Conservation (phyloP, 2,113 vertebrate species). For the Stegastes partitus region DNA sequence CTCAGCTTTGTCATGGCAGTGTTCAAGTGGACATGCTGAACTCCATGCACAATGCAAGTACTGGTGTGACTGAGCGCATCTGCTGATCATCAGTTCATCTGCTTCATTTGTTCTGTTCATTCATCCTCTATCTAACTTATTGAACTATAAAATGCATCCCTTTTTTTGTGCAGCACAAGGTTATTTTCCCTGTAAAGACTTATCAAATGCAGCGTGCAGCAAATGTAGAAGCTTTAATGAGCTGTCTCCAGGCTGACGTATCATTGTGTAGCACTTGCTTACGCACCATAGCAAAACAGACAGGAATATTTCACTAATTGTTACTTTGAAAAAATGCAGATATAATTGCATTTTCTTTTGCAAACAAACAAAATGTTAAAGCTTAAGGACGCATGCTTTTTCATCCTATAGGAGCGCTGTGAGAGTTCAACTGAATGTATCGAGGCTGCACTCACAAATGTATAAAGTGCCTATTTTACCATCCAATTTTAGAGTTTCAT, state of each 20-base stretch:
- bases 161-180: no score
- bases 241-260: slow-evolving; percentile 27
- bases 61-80: no score
- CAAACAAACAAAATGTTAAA: neutral
- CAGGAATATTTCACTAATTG: neutral
- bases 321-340: slow-evolving; percentile 1
- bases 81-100: no score
- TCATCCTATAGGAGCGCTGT: neutral
- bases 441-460: neutral
- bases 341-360: neutral
- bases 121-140: no score
- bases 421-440: neutral
- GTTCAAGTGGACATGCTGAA: no score
- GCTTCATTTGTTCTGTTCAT: no score
- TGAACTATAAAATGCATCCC: no score
- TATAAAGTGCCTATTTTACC: slow-evolving; percentile 21
- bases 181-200: neutral
- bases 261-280: slow-evolving; percentile 37
- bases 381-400: neutral
- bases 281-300: neutral
- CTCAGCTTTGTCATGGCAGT: no score
- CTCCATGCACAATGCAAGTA: no score
- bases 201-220: slow-evolving; percentile 17
- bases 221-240: slow-evolving; percentile 39
- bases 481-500: slow-evolving; percentile 27